Conservation (phyloP, 1,140 invertebrate species). For the Berghia stephanieae region DNA sequence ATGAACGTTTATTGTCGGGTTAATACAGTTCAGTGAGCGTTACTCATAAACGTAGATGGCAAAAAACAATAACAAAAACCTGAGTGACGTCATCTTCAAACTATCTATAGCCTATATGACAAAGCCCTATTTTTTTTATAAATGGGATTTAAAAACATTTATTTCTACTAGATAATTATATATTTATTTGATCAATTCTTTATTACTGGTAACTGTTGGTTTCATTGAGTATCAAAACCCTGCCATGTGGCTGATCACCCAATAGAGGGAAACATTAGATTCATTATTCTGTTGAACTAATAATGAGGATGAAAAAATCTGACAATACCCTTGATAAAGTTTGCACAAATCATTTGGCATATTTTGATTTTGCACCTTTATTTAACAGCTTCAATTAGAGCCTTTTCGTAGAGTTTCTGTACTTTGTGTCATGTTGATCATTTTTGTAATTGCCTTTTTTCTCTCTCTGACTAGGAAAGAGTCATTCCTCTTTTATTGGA, state of each 20-base stretch:
- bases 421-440: neutral
- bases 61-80: no score
- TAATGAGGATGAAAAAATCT: no score
- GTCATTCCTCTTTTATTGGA: slow-evolving; percentile 73
- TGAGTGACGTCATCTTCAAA: no score
- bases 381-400: neutral
- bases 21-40: no score
- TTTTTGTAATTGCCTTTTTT: neutral
- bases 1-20: no score
- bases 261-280: no score
- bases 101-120: no score
- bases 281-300: no score
- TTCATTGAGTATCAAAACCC: neutral
- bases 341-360: no score
- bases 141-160: neutral
- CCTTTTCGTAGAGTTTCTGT: neutral
- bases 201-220: neutral
- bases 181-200: neutral
- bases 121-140: neutral
- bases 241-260: no score
- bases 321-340: no score
- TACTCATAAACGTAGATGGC: no score
- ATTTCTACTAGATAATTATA: neutral
- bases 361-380: neutral
- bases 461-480: slow-evolving; percentile 70